Conservation (phyloP, 2,797 vertebrate species). For the Tokudaia muenninki region DNA sequence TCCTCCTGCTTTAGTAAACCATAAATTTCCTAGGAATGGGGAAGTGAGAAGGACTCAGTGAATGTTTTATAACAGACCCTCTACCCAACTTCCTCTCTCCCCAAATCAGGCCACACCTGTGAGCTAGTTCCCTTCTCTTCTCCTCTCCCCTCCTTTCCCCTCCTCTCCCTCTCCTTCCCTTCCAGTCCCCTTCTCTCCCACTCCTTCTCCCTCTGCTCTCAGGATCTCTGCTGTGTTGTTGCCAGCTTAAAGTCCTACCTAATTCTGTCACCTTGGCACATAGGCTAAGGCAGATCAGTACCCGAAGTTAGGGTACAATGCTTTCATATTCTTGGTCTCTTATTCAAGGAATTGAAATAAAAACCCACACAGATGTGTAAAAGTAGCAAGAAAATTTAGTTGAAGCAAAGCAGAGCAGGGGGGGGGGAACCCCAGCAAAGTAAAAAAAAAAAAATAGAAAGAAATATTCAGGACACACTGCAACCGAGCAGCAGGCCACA, state of each 20-base stretch:
- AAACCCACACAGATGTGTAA: not conserved
- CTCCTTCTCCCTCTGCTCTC: not conserved
- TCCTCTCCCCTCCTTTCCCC: not conserved
- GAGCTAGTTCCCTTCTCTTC: not conserved
- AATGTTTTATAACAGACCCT: not conserved
- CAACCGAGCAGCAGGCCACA: not conserved
- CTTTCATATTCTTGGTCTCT: not conserved
- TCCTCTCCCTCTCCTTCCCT: fast-evolving
- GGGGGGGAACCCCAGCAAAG: not conserved
- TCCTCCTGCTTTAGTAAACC: slow-evolving; percentile 55
- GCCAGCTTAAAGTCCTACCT: not conserved
- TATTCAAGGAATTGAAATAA: not conserved
- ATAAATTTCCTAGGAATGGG: slow-evolving; percentile 17
- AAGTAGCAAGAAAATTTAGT: not conserved
- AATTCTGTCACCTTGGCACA: not conserved
- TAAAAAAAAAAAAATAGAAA: not conserved
- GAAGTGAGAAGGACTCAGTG: slow-evolving; percentile 33
- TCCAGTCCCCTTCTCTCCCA: no score
- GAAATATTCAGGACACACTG: not conserved
- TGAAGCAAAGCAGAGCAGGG: not conserved
- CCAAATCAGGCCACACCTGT: not conserved
- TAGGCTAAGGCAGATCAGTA: not conserved
- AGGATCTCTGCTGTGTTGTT: not conserved
- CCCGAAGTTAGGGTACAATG: not conserved
- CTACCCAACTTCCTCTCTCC: not conserved